These are phyloP conservation scores for Talpa occidentalis DNA, from an alignment of 2,113 vertebrate genomes.

Conservation along the genomic window DNA sequence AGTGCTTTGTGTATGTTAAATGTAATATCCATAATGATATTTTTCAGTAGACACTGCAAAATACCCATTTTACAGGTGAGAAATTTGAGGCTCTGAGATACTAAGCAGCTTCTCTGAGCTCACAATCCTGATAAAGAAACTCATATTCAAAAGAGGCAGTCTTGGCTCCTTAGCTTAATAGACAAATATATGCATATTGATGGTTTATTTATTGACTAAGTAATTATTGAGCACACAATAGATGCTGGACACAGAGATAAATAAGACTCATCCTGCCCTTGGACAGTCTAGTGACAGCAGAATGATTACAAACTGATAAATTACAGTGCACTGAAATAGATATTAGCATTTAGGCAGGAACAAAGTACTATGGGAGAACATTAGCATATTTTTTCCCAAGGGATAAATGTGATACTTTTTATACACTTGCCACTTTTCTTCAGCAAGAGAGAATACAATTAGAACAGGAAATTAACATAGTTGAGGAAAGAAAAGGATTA, in stretches of 20 bases:
- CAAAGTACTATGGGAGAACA: conserved; percentile 13
- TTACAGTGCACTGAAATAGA: not conserved
- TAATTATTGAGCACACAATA: not conserved
- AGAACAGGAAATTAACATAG: conserved; percentile 59
- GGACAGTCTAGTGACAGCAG: not conserved
- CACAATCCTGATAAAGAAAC: not conserved
- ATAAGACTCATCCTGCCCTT: not conserved
- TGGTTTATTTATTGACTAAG: not conserved
- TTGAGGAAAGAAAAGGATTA: conserved; percentile 45
- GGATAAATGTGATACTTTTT: conserved; percentile 52
- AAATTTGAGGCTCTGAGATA: not conserved
- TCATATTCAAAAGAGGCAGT: not conserved
- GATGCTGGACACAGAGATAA: not conserved
- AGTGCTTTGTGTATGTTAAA: not conserved
- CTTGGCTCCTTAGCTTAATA: not conserved
- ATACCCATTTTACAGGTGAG: not conserved
- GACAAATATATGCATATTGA: not conserved
- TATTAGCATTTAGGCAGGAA: conserved; percentile 53
- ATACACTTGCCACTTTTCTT: conserved; percentile 55
- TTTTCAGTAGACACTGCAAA: not conserved
- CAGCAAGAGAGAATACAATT: conserved; percentile 56
- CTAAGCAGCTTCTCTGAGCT: not conserved
- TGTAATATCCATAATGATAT: not conserved
- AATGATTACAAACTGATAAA: conserved; percentile 33
- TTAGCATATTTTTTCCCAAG: conserved; percentile 59